Evolutionary conservation across 2,113 vertebrate genomes (phyloP).

Genomic region (Oryzias curvinotus): DNA sequence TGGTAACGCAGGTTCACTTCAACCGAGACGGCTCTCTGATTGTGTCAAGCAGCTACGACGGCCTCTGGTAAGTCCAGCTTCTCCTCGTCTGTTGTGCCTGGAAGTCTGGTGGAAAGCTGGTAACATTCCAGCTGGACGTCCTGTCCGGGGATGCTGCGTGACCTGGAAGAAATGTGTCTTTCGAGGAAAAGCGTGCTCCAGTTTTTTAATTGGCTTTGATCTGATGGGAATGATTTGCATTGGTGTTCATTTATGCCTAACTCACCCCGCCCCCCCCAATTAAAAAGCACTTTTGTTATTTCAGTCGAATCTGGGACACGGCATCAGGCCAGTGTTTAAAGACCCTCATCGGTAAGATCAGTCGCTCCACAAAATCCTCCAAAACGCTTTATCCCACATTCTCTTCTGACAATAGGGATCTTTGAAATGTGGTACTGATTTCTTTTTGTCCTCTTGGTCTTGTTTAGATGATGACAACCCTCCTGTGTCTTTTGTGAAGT

Average conservation of each 20-base stretch:
- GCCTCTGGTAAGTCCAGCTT: slow-evolving; percentile 87
- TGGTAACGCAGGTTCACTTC: slow-evolving; percentile 88
- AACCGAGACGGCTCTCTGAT: slow-evolving; percentile 98
- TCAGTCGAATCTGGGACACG: slow-evolving; percentile 98
- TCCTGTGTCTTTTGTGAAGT: slow-evolving; percentile 98
- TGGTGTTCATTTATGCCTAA: neutral
- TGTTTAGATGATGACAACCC: slow-evolving; percentile 95
- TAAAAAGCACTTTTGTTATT: neutral
- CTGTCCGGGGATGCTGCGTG: neutral
- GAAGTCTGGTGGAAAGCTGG: slow-evolving; percentile 1
- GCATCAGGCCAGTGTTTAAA: slow-evolving; percentile 98
- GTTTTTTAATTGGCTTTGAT: no score
- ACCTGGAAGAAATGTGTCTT: neutral
- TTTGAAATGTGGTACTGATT: neutral
- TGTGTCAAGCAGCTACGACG: slow-evolving; percentile 98
- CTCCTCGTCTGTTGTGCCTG: neutral
- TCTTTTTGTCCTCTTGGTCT: neutral
- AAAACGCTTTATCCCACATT: no score
- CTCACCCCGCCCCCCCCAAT: neutral
- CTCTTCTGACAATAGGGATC: no score
- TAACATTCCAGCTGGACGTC: neutral
- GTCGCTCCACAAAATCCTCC: neutral
- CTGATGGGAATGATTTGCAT: neutral
- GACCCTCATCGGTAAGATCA: slow-evolving; percentile 92
- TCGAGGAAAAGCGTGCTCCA: no score